Conservation (phyloP, 1,140 invertebrate genomes). For the Calliphora vicina region DNA sequence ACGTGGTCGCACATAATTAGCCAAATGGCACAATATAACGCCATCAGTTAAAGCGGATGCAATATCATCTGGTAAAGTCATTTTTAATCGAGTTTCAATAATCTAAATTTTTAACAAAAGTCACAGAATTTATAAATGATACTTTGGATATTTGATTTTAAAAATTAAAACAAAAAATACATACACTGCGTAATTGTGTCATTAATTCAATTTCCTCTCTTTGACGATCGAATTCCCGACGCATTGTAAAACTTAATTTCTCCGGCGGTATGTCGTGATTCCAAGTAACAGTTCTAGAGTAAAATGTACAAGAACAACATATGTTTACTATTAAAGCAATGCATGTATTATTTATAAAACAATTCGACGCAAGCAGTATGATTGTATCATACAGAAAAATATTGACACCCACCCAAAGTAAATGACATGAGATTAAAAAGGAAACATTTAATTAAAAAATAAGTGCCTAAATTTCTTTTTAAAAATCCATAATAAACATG, state of each 20-base stretch:
- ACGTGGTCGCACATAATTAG: constrained; percentile 88
- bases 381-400: no score
- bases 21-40: constrained; percentile 92
- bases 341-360: no score
- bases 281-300: constrained; percentile 66
- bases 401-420: no score
- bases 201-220: constrained; percentile 88
- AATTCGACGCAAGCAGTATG: no score
- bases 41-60: constrained; percentile 88
- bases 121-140: no score
- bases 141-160: no score
- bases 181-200: constrained; percentile 83
- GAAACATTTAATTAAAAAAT: no score
- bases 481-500: no score
- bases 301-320: neutral
- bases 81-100: constrained; percentile 88
- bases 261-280: constrained; percentile 74
- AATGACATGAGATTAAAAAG: no score
- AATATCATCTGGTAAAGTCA: constrained; percentile 86
- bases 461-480: no score
- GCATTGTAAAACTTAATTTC: constrained; percentile 90
- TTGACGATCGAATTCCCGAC: constrained; percentile 87
- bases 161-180: no score
- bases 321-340: no score
- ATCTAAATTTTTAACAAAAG: constrained; percentile 73